Percentiles rank a stretch among this genome's conserved stretches.
Evolutionary conservation across 2,888 invertebrate species (phyloP).

Genomic region (Tolmerus cingulatus): DNA sequence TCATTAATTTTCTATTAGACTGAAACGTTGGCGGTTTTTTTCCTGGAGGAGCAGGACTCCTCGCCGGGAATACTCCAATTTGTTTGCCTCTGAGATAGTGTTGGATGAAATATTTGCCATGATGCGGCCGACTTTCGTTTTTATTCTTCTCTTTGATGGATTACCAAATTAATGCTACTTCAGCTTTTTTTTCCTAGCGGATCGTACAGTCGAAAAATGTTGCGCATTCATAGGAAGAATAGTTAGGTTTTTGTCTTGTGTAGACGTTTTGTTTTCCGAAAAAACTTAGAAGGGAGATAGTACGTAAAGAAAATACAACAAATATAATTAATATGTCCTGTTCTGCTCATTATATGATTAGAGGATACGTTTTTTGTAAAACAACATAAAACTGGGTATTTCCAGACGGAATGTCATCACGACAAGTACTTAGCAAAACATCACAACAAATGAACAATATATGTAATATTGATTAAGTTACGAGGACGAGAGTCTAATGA

Average conservation of each 20-base stretch:
- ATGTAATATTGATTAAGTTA: not conserved
- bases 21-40: not conserved
- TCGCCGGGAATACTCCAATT: not conserved
- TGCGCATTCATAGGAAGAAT: not conserved
- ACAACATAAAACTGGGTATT: not conserved
- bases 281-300: not conserved
- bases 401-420: not conserved
- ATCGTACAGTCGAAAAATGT: not conserved
- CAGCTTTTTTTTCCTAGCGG: not conserved
- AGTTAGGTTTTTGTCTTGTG: not conserved
- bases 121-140: not conserved
- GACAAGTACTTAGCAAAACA: not conserved
- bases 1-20: constrained; percentile 27
- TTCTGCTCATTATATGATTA: not conserved
- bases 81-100: not conserved
- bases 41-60: not conserved
- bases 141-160: not conserved
- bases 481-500: too few species aligned
- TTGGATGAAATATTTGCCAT: not conserved
- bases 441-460: not conserved
- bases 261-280: not conserved
- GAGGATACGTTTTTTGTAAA: not conserved
- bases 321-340: not conserved
- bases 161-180: not conserved
- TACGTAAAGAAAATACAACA: not conserved